phyloP scores from a whole-genome alignment of 2,888 invertebrate genomes.

The Dasypolia templi region DNA sequence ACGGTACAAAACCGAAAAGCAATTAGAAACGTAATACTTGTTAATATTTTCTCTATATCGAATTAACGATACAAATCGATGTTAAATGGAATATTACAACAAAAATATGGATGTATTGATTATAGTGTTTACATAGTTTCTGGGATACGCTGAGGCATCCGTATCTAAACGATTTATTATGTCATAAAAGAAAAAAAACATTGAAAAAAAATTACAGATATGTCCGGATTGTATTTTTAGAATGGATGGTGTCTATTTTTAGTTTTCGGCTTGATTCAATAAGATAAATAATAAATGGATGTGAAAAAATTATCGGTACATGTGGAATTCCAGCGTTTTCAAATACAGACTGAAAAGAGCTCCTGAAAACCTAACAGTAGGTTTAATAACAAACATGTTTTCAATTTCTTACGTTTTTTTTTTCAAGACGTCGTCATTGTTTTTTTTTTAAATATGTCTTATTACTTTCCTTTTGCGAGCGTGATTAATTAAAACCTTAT shows the following conservation, averaged over 20 bases:
- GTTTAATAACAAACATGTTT: no score
- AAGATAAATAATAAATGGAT: no score
- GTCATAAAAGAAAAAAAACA: not conserved
- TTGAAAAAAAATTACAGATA: not conserved
- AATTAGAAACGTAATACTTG: not conserved
- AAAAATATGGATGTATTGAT: not conserved
- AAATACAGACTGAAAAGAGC: not conserved
- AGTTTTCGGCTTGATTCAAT: not conserved
- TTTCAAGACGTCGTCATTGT: not conserved
- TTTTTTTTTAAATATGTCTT: not conserved
- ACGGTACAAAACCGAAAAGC: not conserved
- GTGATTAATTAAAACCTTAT: not conserved
- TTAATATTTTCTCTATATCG: slow-evolving; percentile 11
- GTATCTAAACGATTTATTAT: not conserved
- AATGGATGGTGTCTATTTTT: not conserved
- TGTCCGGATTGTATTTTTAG: not conserved
- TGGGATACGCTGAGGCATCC: not conserved
- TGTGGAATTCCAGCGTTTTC: no score
- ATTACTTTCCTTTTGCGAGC: no score
- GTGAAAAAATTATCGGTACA: not conserved
- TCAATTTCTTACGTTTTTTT: no score
- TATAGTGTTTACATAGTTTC: slow-evolving; percentile 1
- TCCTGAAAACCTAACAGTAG: not conserved
- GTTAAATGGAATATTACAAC: slow-evolving; percentile 2
- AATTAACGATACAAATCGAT: slow-evolving; percentile 26